These are phyloP conservation scores for Cinclus mexicanus DNA, from an alignment of 2,113 vertebrate genomes.

Conservation along the genomic window DNA sequence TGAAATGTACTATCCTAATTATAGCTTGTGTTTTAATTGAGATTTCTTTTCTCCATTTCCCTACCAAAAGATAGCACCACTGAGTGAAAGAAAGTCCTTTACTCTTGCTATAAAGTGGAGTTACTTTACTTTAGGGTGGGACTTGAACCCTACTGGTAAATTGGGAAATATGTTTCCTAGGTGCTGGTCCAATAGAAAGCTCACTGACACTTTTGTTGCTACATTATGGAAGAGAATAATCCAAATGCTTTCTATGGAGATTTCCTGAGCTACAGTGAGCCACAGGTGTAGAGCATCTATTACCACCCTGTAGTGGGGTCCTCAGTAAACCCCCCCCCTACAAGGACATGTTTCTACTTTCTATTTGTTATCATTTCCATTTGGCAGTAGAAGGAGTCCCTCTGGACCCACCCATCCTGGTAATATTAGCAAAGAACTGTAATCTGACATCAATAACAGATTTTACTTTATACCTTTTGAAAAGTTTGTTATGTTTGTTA, in stretches of 20 bases:
- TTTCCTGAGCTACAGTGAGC: not conserved
- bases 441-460: not conserved
- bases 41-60: not conserved
- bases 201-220: not conserved
- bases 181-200: not conserved
- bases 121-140: not conserved
- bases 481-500: conserved; percentile 5
- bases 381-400: not conserved
- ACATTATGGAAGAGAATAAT: not conserved
- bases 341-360: not conserved
- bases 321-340: not conserved
- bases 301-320: not conserved
- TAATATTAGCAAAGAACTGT: not conserved
- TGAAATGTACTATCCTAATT: not conserved
- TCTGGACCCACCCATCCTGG: not conserved
- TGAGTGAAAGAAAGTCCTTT: not conserved
- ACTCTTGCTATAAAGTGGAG: not conserved
- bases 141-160: not conserved
- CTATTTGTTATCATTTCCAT: not conserved
- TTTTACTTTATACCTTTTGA: not conserved
- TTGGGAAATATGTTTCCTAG: not conserved
- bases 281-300: not conserved
- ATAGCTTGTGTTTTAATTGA: not conserved
- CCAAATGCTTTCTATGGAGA: not conserved
- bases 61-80: not conserved